Percentiles rank a stretch among this genome's conserved stretches.
Conservation (phyloP, 2,888 invertebrate species). For the Liposcelis brunnea region DNA sequence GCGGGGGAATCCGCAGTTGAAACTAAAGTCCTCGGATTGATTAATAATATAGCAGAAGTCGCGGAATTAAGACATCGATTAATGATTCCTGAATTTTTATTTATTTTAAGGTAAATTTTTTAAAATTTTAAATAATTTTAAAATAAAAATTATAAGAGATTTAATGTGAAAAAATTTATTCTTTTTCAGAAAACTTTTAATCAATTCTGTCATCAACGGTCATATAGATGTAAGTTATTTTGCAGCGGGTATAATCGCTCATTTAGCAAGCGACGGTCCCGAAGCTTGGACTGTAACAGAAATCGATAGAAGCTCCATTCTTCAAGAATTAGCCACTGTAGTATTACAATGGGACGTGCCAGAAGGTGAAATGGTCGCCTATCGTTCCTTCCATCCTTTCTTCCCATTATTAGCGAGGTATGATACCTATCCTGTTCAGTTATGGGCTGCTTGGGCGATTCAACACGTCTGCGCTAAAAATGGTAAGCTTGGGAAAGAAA, state of each 20-base stretch:
- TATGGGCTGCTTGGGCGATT: conserved; percentile 67
- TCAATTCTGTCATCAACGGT: too few relatives aligned
- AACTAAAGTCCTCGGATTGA: conserved; percentile 52
- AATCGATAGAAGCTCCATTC: conserved; percentile 36
- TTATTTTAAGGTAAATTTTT: background rate
- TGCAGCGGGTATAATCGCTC: conserved; percentile 88
- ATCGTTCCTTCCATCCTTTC: conserved; percentile 50
- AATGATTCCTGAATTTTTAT: conserved; percentile 2
- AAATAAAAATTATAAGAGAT: too few relatives aligned
- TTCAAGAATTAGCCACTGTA: conserved; percentile 24
- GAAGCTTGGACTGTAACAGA: conserved; percentile 60
- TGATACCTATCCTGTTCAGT: conserved; percentile 44
- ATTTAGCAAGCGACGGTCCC: conserved; percentile 84
- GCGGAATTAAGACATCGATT: conserved; percentile 25
- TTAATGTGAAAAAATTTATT: too few relatives aligned
- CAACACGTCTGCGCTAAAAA: conserved; percentile 60
- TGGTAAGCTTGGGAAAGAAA: too few relatives aligned
- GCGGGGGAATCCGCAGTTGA: conserved; percentile 46
- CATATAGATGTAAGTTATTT: conserved; percentile 65
- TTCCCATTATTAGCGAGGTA: conserved; percentile 41
- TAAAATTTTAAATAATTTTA: too few relatives aligned
- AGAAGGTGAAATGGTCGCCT: conserved; percentile 57
- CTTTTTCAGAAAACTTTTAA: too few relatives aligned
- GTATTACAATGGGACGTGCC: conserved; percentile 48
- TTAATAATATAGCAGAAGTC: conserved; percentile 64